Evolutionary conservation across 2,797 vertebrate species (phyloP).

Genomic region (Acipenser ruthenus): DNA sequence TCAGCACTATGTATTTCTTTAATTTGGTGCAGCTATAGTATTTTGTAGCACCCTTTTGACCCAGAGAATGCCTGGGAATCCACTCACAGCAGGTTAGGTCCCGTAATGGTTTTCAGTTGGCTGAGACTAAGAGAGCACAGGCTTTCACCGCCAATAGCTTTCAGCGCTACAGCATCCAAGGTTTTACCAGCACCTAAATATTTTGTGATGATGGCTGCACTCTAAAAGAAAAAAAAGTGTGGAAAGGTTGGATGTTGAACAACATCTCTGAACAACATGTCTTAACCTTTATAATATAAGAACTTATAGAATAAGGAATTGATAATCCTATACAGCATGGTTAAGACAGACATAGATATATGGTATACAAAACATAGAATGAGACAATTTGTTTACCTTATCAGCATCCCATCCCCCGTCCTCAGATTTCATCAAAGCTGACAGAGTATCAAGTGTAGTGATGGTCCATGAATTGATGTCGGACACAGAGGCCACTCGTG

Average conservation of each 20-base stretch:
- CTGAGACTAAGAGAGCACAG: slow-evolving; percentile 40
- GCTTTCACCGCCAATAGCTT: slow-evolving; percentile 41
- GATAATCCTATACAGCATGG: too few relatives aligned
- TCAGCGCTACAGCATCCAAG: slow-evolving; percentile 45
- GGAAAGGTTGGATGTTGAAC: too few relatives aligned
- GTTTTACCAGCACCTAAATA: slow-evolving; percentile 46
- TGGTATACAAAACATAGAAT: neutral
- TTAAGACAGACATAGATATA: too few relatives aligned
- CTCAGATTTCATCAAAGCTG: slow-evolving; percentile 40
- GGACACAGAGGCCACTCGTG: slow-evolving; percentile 35
- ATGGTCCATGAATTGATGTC: slow-evolving; percentile 51
- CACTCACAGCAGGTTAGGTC: slow-evolving; percentile 45
- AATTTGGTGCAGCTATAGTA: too few relatives aligned
- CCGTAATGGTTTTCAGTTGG: slow-evolving; percentile 35
- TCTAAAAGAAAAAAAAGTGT: slow-evolving; percentile 29
- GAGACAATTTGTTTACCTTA: slow-evolving; percentile 33
- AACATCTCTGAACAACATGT: too few relatives aligned
- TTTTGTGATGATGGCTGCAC: slow-evolving; percentile 43
- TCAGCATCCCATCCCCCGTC: slow-evolving; percentile 43
- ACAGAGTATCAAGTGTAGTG: slow-evolving; percentile 48
- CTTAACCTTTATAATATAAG: too few relatives aligned
- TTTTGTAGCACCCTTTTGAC: too few relatives aligned
- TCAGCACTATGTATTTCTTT: too few relatives aligned
- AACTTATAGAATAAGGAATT: too few relatives aligned
- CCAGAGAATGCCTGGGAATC: neutral